A percentile compares a stretch with the other conserved stretches of the same genome.
phyloP scores from a whole-genome alignment of 2,113 vertebrate species.

The Macheiramphus alcinus region DNA sequence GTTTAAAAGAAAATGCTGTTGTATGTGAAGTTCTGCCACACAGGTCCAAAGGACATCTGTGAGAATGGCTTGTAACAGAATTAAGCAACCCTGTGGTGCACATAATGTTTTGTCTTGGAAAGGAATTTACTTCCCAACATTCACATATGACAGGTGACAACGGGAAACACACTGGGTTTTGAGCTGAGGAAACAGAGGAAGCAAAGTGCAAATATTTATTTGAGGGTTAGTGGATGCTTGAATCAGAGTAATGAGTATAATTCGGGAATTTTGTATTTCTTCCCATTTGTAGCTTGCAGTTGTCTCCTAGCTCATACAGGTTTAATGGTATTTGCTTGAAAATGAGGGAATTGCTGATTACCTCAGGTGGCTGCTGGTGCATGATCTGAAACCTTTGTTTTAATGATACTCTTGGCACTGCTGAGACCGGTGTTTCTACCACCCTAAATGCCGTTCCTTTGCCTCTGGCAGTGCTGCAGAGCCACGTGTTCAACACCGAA shows the following conservation, averaged over 20 bases:
- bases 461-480: not conserved
- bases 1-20: not conserved
- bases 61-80: not conserved
- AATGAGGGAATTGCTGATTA: not conserved
- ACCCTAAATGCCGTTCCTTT: not conserved
- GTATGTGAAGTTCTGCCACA: not conserved
- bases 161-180: not conserved
- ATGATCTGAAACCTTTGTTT: not conserved
- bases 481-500: not conserved
- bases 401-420: not conserved
- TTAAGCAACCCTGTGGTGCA: not conserved
- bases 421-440: not conserved
- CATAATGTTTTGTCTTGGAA: not conserved
- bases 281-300: not conserved
- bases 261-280: not conserved
- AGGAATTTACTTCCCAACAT: not conserved
- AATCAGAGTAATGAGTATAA: not conserved
- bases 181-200: not conserved
- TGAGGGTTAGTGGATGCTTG: not conserved
- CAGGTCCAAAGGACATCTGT: not conserved
- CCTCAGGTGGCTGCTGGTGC: not conserved
- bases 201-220: not conserved
- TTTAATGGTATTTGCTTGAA: not conserved
- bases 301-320: not conserved
- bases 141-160: not conserved